These are phyloP conservation scores for Motacilla alba DNA, from an alignment of 2,113 vertebrate genomes.

Conservation along the genomic window DNA sequence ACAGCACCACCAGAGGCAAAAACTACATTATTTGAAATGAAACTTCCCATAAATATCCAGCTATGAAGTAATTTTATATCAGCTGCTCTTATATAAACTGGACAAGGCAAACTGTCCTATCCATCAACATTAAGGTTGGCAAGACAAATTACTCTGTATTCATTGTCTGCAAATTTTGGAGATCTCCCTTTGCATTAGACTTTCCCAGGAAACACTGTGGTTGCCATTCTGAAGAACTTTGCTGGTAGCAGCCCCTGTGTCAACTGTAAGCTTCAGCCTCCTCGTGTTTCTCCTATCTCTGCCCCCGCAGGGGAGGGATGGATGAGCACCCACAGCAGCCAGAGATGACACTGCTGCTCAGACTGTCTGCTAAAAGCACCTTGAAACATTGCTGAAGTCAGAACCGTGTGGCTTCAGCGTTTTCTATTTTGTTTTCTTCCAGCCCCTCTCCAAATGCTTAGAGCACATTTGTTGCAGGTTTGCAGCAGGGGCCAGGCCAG, in stretches of 20 bases:
- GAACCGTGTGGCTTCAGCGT: neutral
- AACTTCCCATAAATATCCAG: slow-evolving; percentile 78
- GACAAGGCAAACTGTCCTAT: slow-evolving; percentile 56
- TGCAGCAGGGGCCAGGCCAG: neutral
- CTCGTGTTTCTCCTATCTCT: neutral
- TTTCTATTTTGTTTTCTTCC: neutral
- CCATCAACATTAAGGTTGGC: slow-evolving; percentile 46
- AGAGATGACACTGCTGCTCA: neutral
- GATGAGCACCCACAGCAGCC: neutral
- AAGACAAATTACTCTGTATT: slow-evolving; percentile 44
- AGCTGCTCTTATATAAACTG: slow-evolving; percentile 71
- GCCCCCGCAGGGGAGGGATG: neutral
- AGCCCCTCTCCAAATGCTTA: neutral
- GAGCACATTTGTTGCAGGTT: neutral
- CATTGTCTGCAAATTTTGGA: slow-evolving; percentile 27
- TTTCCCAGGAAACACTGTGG: neutral
- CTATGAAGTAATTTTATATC: slow-evolving; percentile 72
- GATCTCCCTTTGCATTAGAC: neutral
- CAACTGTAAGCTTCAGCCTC: neutral
- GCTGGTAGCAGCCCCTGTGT: neutral
- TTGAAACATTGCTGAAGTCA: neutral
- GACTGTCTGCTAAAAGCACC: neutral
- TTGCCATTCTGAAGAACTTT: neutral
- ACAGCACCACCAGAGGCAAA: slow-evolving; percentile 62
- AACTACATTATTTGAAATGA: slow-evolving; percentile 76